These are phyloP conservation scores for Mungos mungo DNA, from an alignment of 2,113 vertebrate genomes.

Conservation along the genomic window DNA sequence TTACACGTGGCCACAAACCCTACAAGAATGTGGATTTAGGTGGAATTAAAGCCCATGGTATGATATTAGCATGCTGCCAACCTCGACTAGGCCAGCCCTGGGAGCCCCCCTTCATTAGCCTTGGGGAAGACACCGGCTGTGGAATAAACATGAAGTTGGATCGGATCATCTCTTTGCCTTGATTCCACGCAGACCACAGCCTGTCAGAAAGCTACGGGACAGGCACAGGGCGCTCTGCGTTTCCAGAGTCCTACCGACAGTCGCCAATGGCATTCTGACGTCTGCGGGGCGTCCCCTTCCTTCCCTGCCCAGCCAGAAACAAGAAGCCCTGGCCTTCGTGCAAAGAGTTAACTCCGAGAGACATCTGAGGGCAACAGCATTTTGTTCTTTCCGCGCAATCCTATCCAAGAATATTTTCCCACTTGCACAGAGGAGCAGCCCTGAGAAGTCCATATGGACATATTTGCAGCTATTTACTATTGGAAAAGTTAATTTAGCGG, in stretches of 20 bases:
- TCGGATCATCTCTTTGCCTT: conserved; percentile 78
- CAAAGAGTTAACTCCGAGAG: neutral
- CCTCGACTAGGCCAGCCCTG: conserved; percentile 69
- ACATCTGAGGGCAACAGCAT: neutral
- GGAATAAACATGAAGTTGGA: conserved; percentile 76
- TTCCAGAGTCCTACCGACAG: conserved; percentile 64
- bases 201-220: conserved; percentile 75
- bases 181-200: conserved; percentile 70
- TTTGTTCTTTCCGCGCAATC: neutral
- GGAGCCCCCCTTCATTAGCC: conserved; percentile 78
- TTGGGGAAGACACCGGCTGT: conserved; percentile 55
- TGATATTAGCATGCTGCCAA: conserved; percentile 53
- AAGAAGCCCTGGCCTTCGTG: neutral
- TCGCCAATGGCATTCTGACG: conserved; percentile 66
- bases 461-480: accelerated
- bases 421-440: neutral
- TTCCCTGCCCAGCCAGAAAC: too few relatives aligned
- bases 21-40: conserved; percentile 64
- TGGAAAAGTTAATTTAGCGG: neutral
- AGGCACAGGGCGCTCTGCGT: conserved; percentile 70
- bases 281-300: neutral
- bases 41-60: conserved; percentile 75
- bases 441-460: neutral
- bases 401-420: neutral
- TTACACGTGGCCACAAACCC: conserved; percentile 73